These are phyloP conservation scores for Gnathonemus echidnorhynchus DNA, from an alignment of 2,113 vertebrate genomes.

Conservation along the genomic window DNA sequence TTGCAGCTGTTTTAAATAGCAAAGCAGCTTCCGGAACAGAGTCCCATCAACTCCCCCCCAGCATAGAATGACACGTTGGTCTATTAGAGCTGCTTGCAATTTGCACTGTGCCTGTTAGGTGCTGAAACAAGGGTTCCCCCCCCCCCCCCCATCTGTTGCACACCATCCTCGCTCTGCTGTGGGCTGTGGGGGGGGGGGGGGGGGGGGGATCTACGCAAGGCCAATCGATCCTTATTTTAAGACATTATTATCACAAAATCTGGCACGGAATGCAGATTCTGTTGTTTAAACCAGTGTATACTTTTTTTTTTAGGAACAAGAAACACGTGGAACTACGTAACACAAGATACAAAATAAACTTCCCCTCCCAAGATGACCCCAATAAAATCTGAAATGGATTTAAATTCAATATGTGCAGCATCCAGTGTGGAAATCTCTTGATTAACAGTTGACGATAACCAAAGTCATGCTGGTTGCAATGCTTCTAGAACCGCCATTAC, in stretches of 20 bases:
- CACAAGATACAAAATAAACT: background rate
- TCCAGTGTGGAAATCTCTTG: background rate
- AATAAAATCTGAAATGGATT: background rate
- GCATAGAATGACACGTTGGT: background rate
- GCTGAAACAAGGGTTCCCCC: background rate
- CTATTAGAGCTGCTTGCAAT: background rate
- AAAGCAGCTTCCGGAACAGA: background rate
- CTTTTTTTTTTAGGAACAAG: background rate
- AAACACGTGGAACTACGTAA: background rate
- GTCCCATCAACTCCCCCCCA: background rate
- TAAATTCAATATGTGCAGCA: background rate
- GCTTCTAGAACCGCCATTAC: background rate
- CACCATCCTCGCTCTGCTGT: background rate
- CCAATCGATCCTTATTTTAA: background rate
- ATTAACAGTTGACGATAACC: background rate
- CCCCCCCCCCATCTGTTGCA: background rate
- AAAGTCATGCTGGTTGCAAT: background rate
- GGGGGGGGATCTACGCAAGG: background rate
- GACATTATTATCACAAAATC: background rate
- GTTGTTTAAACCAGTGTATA: background rate
- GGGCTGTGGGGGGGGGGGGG: background rate
- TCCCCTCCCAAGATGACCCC: background rate
- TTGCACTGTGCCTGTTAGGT: background rate
- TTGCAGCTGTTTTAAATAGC: constrained; percentile 7
- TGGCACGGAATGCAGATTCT: background rate